These are phyloP conservation scores for Dipodomys ordii DNA, from an alignment of 2,113 vertebrate species.

Conservation along the genomic window DNA sequence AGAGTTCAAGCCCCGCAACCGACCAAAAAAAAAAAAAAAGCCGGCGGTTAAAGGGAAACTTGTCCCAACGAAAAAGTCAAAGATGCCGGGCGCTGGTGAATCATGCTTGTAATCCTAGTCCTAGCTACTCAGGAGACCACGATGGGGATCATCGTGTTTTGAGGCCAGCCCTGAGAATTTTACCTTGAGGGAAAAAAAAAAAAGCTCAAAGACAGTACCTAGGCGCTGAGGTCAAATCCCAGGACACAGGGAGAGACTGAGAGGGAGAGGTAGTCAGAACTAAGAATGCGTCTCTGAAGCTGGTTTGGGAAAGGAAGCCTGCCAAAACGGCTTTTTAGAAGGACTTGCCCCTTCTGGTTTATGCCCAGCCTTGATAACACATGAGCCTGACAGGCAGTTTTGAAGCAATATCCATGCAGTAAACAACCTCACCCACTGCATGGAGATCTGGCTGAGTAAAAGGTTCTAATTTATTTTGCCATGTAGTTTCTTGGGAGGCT, in stretches of 20 bases:
- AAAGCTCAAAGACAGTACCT: no score
- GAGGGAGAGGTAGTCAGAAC: not conserved
- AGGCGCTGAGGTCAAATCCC: no score
- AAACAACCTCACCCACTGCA: not conserved
- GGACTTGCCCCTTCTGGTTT: not conserved
- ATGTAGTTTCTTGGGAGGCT: not conserved
- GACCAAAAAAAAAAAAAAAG: not conserved
- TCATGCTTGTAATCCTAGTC: no score
- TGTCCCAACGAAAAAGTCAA: not conserved
- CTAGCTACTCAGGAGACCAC: no score
- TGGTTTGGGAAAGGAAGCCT: not conserved
- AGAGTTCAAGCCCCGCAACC: no score
- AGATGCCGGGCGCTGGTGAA: not conserved
- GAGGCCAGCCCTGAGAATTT: no score
- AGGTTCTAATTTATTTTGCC: constrained; percentile 34
- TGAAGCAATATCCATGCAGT: not conserved
- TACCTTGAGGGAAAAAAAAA: no score
- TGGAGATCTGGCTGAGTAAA: not conserved
- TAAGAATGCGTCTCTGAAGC: not conserved
- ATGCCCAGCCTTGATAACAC: not conserved
- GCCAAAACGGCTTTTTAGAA: not conserved
- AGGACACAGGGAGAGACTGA: no score
- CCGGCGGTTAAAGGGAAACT: not conserved
- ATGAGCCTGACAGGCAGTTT: not conserved
- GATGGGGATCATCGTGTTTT: no score